Evolutionary conservation across 1,140 invertebrate genomes (phyloP).

Genomic region (Atta texana): DNA sequence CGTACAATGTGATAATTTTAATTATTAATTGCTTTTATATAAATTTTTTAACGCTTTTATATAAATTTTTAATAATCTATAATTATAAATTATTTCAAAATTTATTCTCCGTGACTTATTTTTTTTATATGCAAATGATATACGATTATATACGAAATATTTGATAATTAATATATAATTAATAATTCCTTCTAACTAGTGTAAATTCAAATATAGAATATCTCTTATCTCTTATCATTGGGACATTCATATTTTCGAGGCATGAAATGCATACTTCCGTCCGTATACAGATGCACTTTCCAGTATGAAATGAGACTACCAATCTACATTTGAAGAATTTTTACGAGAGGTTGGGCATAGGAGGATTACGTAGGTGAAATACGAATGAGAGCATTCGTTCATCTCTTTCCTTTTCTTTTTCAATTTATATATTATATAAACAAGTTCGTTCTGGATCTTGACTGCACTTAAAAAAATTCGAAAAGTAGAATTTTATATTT

Average conservation of each 20-base stretch:
- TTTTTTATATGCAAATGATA: neutral
- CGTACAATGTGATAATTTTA: neutral
- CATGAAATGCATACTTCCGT: constrained; percentile 7
- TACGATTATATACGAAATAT: neutral
- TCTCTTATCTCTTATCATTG: neutral
- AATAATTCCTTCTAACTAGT: neutral
- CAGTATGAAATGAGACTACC: constrained; percentile 3
- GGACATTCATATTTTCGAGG: neutral
- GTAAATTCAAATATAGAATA: neutral
- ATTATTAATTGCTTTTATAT: constrained; percentile 7
- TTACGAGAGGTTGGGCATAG: neutral
- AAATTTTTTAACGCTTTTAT: neutral
- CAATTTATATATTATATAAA: constrained; percentile 29
- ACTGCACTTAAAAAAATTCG: neutral
- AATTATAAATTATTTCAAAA: constrained; percentile 25
- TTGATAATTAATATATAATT: neutral
- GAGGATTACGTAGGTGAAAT: constrained; percentile 15
- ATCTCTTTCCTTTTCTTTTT: constrained; percentile 5
- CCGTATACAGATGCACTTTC: neutral
- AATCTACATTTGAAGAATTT: constrained; percentile 33
- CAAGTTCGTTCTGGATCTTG: neutral
- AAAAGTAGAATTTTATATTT: constrained; percentile 40
- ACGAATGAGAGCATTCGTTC: constrained; percentile 6
- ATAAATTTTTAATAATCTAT: constrained; percentile 3
- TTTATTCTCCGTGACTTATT: neutral